Conservation (phyloP, 2,113 vertebrate genomes). For the Cromileptes altivelis region DNA sequence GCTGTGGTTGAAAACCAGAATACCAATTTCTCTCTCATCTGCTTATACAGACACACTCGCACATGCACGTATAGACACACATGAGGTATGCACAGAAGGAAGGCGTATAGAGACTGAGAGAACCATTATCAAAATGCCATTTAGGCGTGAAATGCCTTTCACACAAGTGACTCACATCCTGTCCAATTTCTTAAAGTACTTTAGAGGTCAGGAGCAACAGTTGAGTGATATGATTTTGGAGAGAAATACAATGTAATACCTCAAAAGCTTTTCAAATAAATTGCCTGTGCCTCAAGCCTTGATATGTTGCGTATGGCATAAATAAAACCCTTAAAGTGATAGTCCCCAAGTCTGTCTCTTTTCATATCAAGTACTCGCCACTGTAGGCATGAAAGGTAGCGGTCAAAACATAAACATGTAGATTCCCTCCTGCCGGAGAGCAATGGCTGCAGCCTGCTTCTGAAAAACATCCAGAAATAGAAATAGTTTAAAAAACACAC, state of each 20-base stretch:
- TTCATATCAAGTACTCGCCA: background rate
- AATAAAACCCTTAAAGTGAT: background rate
- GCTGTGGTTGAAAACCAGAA: conserved; percentile 14
- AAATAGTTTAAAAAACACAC: background rate
- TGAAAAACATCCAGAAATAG: background rate
- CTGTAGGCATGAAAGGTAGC: background rate
- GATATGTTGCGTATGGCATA: background rate
- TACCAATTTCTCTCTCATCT: conserved; percentile 35
- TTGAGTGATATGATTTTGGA: conserved; percentile 3
- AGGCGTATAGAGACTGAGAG: background rate
- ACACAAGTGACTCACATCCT: conserved; percentile 23
- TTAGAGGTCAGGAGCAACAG: conserved; percentile 22
- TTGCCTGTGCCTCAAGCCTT: conserved; percentile 1
- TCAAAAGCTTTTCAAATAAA: conserved; percentile 28
- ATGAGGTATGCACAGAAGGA: background rate
- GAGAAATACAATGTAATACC: background rate
- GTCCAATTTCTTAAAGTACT: conserved; percentile 16
- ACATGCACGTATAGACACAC: background rate
- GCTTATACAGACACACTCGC: background rate
- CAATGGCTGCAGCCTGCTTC: background rate
- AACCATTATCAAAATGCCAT: conserved; percentile 29
- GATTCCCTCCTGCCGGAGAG: background rate
- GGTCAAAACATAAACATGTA: background rate
- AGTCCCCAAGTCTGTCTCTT: background rate
- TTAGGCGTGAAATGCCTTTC: conserved; percentile 41